Base-by-base conservation (phyloP, 2,113 vertebrate genomes). In the Myiozetetes cayanensis region DNA sequence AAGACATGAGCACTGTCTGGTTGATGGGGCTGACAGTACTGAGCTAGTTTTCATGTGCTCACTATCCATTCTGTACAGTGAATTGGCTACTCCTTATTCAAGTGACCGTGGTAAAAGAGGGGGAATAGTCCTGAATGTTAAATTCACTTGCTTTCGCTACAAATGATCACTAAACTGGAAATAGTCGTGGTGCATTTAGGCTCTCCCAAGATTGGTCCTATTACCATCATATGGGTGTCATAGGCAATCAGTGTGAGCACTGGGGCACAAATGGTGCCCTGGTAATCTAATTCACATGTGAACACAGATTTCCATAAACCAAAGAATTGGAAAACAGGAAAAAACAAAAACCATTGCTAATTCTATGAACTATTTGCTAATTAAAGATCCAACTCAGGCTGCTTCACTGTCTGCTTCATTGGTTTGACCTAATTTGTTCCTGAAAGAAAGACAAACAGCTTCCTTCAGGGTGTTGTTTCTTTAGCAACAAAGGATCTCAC, bases 331-430 rank as follows among this genome's bases (percentile, higher is more conserved):
- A 66, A 50, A 24, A 55, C 71, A 43, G 23, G 23, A 8, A 52
- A 63, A 67, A 90, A 94, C 83, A 95, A 96, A 95, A 96, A 8
- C 56, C 90, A 89, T 70, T 73, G 89, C 92, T 96, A 85, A 93
- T 94, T 95, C 52, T 68, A 3, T 77, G 67, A 79, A 21, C 66
- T 3, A 1, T 61, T 81, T 4, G 10, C 87, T 94, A 94, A 95
- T 96, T 97, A 96, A 82, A 95, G 87, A 52, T 70, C 95, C 94
- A 93, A 6, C 75, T 97, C 66, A 75, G 53, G 72, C 66, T 63
- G 44, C 87, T 91, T 91, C 70, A 27, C n/a, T 83, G 53, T 65
- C 91, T 82, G 8, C 79, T 92, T 27, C 43, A 82, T 90, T 10
- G 14, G 77, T 77, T 73, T 97, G 87, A 93, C 86, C 92, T 86